These are phyloP conservation scores for Xestia ashworthii DNA, from an alignment of 2,888 invertebrate genomes.

Conservation along the genomic window DNA sequence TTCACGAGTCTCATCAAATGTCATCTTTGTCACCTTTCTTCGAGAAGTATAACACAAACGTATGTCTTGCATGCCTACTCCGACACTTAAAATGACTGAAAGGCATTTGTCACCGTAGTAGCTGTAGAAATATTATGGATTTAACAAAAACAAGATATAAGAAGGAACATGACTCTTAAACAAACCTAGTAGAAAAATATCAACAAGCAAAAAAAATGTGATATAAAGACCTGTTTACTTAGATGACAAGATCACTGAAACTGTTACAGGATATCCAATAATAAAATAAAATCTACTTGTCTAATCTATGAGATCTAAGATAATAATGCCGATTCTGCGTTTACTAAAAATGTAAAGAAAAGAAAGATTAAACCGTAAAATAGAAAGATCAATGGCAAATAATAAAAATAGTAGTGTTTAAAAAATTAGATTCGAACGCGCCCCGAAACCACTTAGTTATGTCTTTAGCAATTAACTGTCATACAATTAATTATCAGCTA, in stretches of 20 bases:
- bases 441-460: no score
- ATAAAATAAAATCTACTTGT: background rate
- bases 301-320: background rate
- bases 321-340: background rate
- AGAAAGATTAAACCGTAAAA: background rate
- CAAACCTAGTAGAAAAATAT: constrained; percentile 4
- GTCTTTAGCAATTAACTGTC: no score
- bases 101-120: background rate
- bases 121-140: constrained; percentile 2
- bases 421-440: no score
- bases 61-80: background rate
- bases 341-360: background rate
- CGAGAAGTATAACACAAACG: background rate
- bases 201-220: background rate
- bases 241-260: background rate
- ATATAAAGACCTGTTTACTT: background rate
- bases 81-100: background rate
- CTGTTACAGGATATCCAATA: background rate
- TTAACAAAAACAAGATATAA: constrained; percentile 11
- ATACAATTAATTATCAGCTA: no score
- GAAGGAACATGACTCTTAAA: background rate
- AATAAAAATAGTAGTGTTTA: no score
- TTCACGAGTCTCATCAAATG: background rate
- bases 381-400: background rate
- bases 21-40: background rate